Evolutionary conservation across 2,888 invertebrate species (phyloP).

Genomic region (Chalcosyrphus nemorum): DNA sequence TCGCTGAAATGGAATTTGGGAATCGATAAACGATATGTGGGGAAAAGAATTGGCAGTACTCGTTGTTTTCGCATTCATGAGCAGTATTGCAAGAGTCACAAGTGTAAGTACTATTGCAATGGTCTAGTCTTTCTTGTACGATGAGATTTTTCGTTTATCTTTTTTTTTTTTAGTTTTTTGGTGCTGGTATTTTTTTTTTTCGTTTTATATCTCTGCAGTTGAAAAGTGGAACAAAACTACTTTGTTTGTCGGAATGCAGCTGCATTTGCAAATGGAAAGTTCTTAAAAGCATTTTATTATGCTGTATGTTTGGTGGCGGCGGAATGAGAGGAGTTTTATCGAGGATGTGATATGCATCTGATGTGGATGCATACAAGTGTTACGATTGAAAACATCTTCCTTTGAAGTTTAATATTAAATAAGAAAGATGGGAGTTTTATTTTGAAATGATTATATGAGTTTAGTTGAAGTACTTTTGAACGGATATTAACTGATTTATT

Average conservation of each 20-base stretch:
- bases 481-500: neutral
- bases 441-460: neutral
- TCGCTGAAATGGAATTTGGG: constrained; percentile 10
- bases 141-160: constrained; percentile 4
- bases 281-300: constrained; percentile 58
- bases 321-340: neutral
- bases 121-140: constrained; percentile 1
- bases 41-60: constrained; percentile 28
- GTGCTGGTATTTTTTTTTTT: neutral
- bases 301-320: constrained; percentile 6
- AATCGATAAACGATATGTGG: constrained; percentile 39
- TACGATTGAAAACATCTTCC: constrained; percentile 7
- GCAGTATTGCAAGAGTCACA: constrained; percentile 23
- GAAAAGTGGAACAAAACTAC: constrained; percentile 59
- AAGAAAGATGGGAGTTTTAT: neutral
- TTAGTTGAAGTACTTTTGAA: neutral
- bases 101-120: neutral
- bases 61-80: constrained; percentile 46
- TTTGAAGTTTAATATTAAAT: neutral
- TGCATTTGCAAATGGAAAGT: constrained; percentile 49
- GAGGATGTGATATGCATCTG: neutral
- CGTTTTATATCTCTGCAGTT: constrained; percentile 25
- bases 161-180: constrained; percentile 1
- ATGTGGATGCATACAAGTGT: constrained; percentile 5
- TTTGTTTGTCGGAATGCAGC: constrained; percentile 50